Conservation (phyloP, 2,888 invertebrate genomes). For the Arge pagana region DNA sequence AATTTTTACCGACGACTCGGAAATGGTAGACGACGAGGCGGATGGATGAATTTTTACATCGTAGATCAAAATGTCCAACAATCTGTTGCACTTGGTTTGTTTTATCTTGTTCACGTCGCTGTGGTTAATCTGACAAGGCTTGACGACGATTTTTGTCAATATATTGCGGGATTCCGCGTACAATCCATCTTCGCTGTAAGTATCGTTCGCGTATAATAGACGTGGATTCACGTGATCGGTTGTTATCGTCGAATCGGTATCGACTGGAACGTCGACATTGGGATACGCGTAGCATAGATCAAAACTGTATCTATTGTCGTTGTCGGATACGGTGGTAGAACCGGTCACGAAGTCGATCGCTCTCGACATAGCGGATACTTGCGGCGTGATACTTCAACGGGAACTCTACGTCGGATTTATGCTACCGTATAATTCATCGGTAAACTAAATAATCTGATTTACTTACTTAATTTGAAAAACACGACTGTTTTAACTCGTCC, state of each 20-base stretch:
- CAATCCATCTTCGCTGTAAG: conserved; percentile 41
- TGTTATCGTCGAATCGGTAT: conserved; percentile 29
- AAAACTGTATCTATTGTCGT: conserved; percentile 31
- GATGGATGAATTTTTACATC: conserved; percentile 41
- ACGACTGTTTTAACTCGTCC: too few species aligned
- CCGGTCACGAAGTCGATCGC: conserved; percentile 38
- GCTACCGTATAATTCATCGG: too few species aligned
- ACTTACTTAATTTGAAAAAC: too few species aligned
- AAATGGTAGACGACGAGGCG: conserved; percentile 27
- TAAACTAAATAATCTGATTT: too few species aligned
- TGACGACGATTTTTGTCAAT: conserved; percentile 41
- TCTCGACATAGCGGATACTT: conserved; percentile 5
- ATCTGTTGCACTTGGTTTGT: conserved; percentile 36
- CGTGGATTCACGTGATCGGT: conserved; percentile 9
- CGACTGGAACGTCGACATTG: conserved; percentile 20
- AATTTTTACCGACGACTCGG: conserved; percentile 32
- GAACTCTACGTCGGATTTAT: too few species aligned
- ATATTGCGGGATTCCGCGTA: conserved; percentile 40
- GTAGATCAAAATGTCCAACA: conserved; percentile 48
- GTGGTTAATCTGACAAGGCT: conserved; percentile 39
- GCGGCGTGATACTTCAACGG: background rate
- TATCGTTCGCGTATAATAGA: background rate
- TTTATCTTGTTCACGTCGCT: conserved; percentile 34
- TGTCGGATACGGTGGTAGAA: conserved; percentile 5
- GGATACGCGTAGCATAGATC: conserved; percentile 38